Evolutionary conservation across 2,888 invertebrate genomes (phyloP).

Genomic region (Eupithecia abbreviata): DNA sequence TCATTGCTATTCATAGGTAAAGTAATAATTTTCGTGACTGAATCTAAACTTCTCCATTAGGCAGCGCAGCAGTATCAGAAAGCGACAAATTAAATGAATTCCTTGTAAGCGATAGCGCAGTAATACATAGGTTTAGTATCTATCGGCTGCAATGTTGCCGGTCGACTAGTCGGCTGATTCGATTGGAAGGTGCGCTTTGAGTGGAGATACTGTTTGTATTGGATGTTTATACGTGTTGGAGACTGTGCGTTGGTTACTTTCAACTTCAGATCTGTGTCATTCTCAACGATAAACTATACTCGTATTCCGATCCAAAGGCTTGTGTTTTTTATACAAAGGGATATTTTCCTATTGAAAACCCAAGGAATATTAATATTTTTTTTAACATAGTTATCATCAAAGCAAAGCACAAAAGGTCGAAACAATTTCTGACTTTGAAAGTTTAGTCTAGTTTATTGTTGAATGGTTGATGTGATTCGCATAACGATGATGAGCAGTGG

Average conservation of each 20-base stretch:
- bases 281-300: background rate
- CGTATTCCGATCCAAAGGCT: no score
- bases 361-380: no score
- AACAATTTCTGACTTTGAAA: no score
- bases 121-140: conserved; percentile 51
- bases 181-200: conserved; percentile 20
- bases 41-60: conserved; percentile 9
- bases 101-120: conserved; percentile 43
- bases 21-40: background rate
- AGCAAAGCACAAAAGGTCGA: no score
- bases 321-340: no score
- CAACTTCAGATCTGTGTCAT: background rate
- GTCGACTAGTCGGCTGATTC: conserved; percentile 14
- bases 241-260: background rate
- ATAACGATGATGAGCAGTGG: no score
- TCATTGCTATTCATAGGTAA: background rate
- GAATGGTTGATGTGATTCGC: background rate
- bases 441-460: no score
- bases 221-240: background rate
- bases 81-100: conserved; percentile 50
- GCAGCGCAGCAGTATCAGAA: conserved; percentile 14
- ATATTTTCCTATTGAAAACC: no score
- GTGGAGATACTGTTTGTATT: background rate
- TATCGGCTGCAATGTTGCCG: conserved; percentile 18
- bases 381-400: no score